phyloP scores from a whole-genome alignment of 1,140 invertebrate species.

The Papilio glaucus region DNA sequence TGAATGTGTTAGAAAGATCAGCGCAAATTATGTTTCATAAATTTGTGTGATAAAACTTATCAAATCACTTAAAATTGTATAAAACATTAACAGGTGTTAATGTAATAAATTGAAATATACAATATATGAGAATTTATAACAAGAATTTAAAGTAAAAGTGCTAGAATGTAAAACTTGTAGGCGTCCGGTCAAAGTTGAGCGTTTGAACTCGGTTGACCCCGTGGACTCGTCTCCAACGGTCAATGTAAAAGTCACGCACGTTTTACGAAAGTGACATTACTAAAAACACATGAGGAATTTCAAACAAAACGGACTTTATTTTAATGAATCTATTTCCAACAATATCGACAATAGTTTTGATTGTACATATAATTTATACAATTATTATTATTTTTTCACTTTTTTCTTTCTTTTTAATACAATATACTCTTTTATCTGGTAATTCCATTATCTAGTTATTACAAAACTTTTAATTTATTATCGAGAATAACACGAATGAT shows the following conservation, averaged over 20 bases:
- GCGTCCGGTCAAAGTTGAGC: slow-evolving; percentile 60
- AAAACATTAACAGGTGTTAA: neutral
- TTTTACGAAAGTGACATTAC: slow-evolving; percentile 39
- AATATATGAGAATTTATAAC: slow-evolving; percentile 16
- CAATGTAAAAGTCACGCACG: slow-evolving; percentile 25
- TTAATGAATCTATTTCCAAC: neutral
- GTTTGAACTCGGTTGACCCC: slow-evolving; percentile 62
- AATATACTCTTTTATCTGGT: too few species aligned
- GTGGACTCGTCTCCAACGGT: slow-evolving; percentile 39
- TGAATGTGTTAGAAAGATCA: neutral
- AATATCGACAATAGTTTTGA: too few species aligned
- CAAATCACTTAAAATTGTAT: slow-evolving; percentile 30
- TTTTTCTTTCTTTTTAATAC: too few species aligned
- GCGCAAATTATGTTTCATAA: neutral
- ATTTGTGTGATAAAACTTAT: slow-evolving; percentile 7
- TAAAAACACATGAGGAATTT: slow-evolving; percentile 35
- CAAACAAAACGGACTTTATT: slow-evolving; percentile 28
- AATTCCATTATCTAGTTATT: too few species aligned
- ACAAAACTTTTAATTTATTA: too few species aligned
- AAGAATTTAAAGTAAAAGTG: slow-evolving; percentile 43
- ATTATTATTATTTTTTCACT: too few species aligned
- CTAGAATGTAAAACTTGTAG: slow-evolving; percentile 44
- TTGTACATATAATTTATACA: too few species aligned
- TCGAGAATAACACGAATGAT: too few species aligned
- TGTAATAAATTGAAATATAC: slow-evolving; percentile 18